Evolutionary conservation across 2,113 vertebrate genomes (phyloP).

Genomic region (Gulo gulo): DNA sequence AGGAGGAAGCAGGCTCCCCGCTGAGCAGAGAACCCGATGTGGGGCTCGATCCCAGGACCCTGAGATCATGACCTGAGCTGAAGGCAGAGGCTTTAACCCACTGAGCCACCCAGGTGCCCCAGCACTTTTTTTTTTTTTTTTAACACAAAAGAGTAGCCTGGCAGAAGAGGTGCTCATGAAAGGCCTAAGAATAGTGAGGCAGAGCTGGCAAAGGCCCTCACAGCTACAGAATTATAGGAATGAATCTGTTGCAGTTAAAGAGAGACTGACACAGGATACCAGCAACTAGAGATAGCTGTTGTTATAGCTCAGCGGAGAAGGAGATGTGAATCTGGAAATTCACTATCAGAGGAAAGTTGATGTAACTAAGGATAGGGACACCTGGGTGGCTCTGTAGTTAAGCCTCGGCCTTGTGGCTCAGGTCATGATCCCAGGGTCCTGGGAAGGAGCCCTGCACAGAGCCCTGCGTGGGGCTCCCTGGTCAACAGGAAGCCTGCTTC

Average conservation of each 20-base stretch:
- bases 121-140: not conserved
- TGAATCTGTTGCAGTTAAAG: not conserved
- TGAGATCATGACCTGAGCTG: no score
- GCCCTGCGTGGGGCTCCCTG: no score
- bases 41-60: no score
- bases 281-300: not conserved
- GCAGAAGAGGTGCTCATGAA: not conserved
- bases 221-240: not conserved
- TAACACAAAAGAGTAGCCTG: not conserved
- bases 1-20: no score
- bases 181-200: not conserved
- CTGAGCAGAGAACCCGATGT: no score
- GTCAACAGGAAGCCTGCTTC: no score
- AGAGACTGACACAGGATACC: not conserved
- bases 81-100: no score
- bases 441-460: no score
- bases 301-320: not conserved
- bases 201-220: not conserved
- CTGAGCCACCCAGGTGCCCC: no score
- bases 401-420: no score
- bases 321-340: not conserved
- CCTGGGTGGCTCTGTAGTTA: no score
- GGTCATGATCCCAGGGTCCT: no score
- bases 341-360: not conserved
- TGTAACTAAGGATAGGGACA: not conserved